A percentile compares a stretch with the other conserved stretches of the same genome.
Conservation (phyloP, 2,113 vertebrate genomes). For the Lepisosteus oculatus region DNA sequence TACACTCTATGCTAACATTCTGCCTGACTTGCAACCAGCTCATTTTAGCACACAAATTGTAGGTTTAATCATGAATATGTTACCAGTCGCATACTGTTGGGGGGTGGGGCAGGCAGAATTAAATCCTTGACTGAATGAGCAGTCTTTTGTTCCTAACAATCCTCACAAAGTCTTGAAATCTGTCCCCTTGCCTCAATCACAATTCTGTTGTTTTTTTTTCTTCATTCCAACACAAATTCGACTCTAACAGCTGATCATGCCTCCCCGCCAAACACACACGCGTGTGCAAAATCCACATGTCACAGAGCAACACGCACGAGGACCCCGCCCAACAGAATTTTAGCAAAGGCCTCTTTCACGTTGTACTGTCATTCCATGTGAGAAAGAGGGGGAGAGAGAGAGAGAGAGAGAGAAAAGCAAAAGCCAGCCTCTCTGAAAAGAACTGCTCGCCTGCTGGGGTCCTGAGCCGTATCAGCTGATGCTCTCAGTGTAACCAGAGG, state of each 20-base stretch:
- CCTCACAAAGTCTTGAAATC: too few species aligned
- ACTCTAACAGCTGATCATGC: not conserved
- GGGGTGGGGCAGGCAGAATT: too few species aligned
- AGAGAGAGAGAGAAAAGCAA: not conserved
- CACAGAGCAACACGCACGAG: constrained; percentile 5
- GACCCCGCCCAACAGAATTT: not conserved
- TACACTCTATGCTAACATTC: too few species aligned
- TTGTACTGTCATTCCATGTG: constrained; percentile 8
- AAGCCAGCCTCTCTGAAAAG: constrained; percentile 1
- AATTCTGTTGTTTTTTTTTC: too few species aligned
- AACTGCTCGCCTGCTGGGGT: constrained; percentile 19
- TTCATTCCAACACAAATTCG: too few species aligned
- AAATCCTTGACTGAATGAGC: too few species aligned
- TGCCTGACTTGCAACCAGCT: too few species aligned
- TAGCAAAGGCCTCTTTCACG: not conserved
- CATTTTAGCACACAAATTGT: too few species aligned
- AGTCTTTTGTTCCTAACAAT: too few species aligned
- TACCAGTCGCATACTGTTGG: too few species aligned
- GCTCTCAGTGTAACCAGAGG: constrained; percentile 16
- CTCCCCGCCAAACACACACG: not conserved
- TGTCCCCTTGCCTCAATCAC: too few species aligned
- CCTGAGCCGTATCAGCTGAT: constrained; percentile 23
- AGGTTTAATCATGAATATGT: too few species aligned
- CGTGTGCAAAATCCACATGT: not conserved
- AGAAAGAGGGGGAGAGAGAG: not conserved